These are phyloP conservation scores for Drosophila pruinosa DNA, from an alignment of 1,140 invertebrate species.

Conservation along the genomic window DNA sequence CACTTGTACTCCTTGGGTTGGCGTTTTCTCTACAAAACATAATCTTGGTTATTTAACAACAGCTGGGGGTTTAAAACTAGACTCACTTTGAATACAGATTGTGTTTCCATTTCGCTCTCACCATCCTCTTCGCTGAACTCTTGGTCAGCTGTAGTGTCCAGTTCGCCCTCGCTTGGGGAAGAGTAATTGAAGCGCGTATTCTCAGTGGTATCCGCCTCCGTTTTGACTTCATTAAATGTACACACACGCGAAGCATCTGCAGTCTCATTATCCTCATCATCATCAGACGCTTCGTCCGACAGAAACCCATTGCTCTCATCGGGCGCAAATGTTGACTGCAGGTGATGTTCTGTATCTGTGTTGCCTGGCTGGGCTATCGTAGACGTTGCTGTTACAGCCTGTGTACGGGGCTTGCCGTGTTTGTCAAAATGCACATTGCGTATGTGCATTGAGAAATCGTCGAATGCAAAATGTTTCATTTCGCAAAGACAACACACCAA, in stretches of 20 bases:
- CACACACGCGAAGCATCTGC: constrained; percentile 1
- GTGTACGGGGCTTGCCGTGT: constrained; percentile 35
- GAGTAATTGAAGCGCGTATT: background rate
- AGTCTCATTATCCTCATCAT: background rate
- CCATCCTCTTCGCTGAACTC: constrained; percentile 1
- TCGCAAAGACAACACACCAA: constrained; percentile 60
- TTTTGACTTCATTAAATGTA: background rate
- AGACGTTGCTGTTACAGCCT: background rate
- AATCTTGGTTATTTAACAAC: background rate
- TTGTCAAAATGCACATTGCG: constrained; percentile 59
- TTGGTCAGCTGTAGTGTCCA: background rate
- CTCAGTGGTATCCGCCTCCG: background rate
- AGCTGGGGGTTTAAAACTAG: background rate
- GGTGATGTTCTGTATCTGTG: background rate
- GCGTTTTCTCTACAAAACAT: constrained; percentile 27
- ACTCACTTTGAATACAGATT: constrained; percentile 56
- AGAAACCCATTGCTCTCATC: background rate
- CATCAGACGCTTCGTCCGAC: background rate
- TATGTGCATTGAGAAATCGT: constrained; percentile 67
- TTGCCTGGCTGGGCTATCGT: background rate
- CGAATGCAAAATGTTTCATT: constrained; percentile 65
- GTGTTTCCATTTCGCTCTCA: constrained; percentile 19
- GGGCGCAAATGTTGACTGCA: too few relatives aligned
- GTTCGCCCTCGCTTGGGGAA: constrained; percentile 3
- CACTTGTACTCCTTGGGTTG: constrained; percentile 56